Conservation (phyloP, 2,888 invertebrate species). For the Urechis unicinctus region DNA sequence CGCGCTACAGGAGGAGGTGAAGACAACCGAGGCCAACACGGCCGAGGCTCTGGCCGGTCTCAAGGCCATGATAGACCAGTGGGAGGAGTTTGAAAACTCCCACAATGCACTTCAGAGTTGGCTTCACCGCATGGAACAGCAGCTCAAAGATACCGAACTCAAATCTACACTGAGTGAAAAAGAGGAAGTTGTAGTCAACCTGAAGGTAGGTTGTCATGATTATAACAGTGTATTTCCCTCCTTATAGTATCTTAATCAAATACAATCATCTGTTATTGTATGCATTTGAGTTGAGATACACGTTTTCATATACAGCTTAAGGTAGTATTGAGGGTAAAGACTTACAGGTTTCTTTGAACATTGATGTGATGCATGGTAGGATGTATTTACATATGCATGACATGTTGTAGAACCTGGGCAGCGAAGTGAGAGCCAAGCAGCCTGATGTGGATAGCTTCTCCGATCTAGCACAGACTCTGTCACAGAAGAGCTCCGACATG, state of each 20-base stretch:
- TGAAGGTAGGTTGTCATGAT: constrained; percentile 24
- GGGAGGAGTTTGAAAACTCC: constrained; percentile 83
- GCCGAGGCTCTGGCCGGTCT: constrained; percentile 50
- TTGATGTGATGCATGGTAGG: too few relatives aligned
- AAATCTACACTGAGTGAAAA: constrained; percentile 41
- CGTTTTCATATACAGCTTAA: too few relatives aligned
- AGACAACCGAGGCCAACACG: constrained; percentile 30
- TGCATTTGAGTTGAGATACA: too few relatives aligned
- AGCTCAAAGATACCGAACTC: constrained; percentile 57
- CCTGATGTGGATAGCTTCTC: constrained; percentile 78
- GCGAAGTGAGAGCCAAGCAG: constrained; percentile 73
- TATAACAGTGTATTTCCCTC: too few relatives aligned
- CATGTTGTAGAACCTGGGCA: constrained; percentile 54
- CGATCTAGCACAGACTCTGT: constrained; percentile 79
- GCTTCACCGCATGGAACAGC: constrained; percentile 81
- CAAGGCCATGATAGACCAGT: constrained; percentile 78
- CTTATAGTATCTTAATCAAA: too few relatives aligned
- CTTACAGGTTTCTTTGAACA: too few relatives aligned
- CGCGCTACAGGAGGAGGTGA: constrained; percentile 87
- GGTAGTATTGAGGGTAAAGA: too few relatives aligned
- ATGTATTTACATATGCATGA: neutral
- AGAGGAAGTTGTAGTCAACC: constrained; percentile 46
- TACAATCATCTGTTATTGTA: too few relatives aligned
- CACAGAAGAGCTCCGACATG: constrained; percentile 75
- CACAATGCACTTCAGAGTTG: constrained; percentile 79